A percentile compares a stretch with the other conserved stretches of the same genome.
Conservation (phyloP, 2,113 vertebrate genomes). For the Oreocharis arfaki region DNA sequence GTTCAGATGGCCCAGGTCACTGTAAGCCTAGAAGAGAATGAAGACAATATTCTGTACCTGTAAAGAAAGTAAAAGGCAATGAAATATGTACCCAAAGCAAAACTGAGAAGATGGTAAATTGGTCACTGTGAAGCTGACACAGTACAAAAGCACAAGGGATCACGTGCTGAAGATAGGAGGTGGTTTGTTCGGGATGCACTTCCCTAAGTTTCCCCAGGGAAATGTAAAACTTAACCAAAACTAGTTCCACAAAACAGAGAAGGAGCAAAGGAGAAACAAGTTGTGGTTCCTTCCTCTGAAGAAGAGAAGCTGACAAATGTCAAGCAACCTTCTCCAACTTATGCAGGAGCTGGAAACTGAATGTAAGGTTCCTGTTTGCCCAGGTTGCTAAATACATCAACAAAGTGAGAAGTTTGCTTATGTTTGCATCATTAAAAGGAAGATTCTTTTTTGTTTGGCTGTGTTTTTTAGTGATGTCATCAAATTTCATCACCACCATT, state of each 20-base stretch:
- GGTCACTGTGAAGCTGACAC: too few relatives aligned
- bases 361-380: background rate
- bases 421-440: background rate
- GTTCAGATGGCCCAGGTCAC: background rate
- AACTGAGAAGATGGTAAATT: background rate
- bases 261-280: background rate
- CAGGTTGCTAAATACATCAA: background rate
- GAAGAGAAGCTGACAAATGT: background rate
- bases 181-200: background rate
- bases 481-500: background rate
- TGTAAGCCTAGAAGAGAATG: background rate
- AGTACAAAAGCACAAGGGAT: background rate
- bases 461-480: background rate
- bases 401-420: background rate
- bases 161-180: background rate
- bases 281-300: background rate
- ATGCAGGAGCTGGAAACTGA: background rate
- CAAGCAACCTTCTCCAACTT: background rate
- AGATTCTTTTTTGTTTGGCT: background rate
- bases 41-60: background rate
- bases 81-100: background rate
- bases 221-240: background rate
- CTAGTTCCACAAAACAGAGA: background rate
- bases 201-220: background rate
- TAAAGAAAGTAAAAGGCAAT: background rate